phyloP scores from a whole-genome alignment of 1,140 invertebrate genomes.

The Diabrotica virgifera region DNA sequence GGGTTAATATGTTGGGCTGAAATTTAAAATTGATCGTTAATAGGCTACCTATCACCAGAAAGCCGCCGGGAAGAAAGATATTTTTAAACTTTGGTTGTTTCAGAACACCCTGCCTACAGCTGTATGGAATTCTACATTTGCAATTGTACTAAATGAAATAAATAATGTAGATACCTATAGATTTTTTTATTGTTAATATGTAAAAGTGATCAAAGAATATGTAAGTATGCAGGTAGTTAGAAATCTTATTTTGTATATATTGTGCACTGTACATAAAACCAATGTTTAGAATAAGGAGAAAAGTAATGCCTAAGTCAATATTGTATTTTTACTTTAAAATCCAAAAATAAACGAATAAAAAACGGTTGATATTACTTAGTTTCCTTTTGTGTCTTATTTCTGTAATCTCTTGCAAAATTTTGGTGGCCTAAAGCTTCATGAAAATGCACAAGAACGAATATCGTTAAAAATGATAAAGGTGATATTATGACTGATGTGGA shows the following conservation, averaged over 20 bases:
- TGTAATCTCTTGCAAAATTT: background rate
- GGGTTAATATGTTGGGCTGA: too few relatives aligned
- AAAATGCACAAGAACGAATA: constrained; percentile 12
- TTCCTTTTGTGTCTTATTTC: background rate
- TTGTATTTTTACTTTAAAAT: constrained; percentile 16
- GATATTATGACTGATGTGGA: too few relatives aligned
- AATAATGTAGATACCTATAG: constrained; percentile 2
- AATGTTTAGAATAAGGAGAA: constrained; percentile 19
- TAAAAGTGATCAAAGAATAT: constrained; percentile 4
- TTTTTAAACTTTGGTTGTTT: too few relatives aligned
- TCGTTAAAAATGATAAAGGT: too few relatives aligned
- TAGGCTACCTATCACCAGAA: too few relatives aligned
- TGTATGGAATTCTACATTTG: constrained; percentile 27
- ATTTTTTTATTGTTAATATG: constrained; percentile 19
- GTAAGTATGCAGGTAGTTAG: background rate
- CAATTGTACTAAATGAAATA: constrained; percentile 27
- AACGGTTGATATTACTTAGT: background rate
- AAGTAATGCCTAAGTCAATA: constrained; percentile 15
- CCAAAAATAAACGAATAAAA: constrained; percentile 1
- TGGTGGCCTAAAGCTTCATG: too few relatives aligned
- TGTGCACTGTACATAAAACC: constrained; percentile 33
- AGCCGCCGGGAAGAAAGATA: too few relatives aligned
- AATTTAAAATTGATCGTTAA: too few relatives aligned
- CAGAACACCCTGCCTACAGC: constrained; percentile 27
- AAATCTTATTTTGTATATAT: constrained; percentile 38